phyloP scores from a whole-genome alignment of 30 jellyfish, hydroid and myxozoan species.

The Morbakka virulenta region DNA sequence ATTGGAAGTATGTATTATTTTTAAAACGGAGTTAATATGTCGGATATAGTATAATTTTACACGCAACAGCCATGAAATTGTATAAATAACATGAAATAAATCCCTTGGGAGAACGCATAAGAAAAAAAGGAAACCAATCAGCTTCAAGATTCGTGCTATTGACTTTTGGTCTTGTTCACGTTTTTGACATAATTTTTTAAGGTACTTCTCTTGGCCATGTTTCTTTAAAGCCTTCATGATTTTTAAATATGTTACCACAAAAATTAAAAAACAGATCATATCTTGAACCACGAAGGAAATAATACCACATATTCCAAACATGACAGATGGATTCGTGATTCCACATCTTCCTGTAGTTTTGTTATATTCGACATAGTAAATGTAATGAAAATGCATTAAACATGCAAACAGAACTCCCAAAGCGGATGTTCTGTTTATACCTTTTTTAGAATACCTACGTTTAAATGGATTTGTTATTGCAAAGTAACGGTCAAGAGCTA shows the following conservation, averaged over 20 bases:
- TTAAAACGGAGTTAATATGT: constrained; percentile 56
- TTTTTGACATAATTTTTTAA: constrained; percentile 23
- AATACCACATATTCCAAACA: constrained; percentile 59
- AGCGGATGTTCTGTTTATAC: constrained; percentile 40
- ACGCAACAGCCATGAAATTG: constrained; percentile 68
- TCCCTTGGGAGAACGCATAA: constrained; percentile 86
- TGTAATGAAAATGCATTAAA: constrained; percentile 51
- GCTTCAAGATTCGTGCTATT: constrained; percentile 63
- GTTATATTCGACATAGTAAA: constrained; percentile 1
- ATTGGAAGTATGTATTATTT: constrained; percentile 82
- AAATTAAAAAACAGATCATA: constrained; percentile 44
- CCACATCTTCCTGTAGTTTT: constrained; percentile 31
- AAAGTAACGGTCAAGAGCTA: constrained; percentile 85
- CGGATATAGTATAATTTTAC: constrained; percentile 25
- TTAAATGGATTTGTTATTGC: constrained; percentile 70
- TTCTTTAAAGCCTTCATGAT: constrained; percentile 24
- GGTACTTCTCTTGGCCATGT: constrained; percentile 19
- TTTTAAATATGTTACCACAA: constrained; percentile 58
- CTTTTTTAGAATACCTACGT: constrained; percentile 36
- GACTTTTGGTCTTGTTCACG: constrained; percentile 50
- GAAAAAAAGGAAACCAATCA: constrained; percentile 70
- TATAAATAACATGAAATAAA: constrained; percentile 46
- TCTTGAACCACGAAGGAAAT: constrained; percentile 57
- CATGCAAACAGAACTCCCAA: constrained; percentile 43
- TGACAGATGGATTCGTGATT: not conserved